phyloP scores from a whole-genome alignment of 2,797 vertebrate species.

The Alcedo quadribrachys region DNA sequence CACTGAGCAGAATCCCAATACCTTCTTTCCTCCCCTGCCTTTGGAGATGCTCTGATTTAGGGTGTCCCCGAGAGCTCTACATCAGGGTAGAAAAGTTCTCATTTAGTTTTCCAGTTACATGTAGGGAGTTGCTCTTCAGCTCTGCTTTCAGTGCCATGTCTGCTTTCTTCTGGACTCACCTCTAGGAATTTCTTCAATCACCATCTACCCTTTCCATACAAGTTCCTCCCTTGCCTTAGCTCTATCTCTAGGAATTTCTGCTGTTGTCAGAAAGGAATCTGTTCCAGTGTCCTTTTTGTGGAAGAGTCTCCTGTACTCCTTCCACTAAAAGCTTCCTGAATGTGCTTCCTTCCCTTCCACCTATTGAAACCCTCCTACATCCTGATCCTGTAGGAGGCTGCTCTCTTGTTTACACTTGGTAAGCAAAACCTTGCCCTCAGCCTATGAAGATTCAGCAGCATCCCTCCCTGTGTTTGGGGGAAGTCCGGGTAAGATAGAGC shows the following conservation, averaged over 20 bases:
- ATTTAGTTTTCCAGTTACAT: fast-evolving
- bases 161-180: background rate
- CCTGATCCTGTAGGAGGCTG: background rate
- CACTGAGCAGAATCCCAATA: background rate
- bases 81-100: background rate
- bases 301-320: background rate
- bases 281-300: background rate
- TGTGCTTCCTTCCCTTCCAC: slow-evolving; percentile 47
- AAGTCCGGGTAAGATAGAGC: background rate
- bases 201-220: too few relatives aligned
- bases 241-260: slow-evolving; percentile 19
- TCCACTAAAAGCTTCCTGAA: background rate
- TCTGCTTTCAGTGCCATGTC: background rate
- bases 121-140: background rate
- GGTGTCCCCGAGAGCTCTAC: fast-evolving
- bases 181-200: slow-evolving; percentile 15
- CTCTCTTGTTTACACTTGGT: slow-evolving; percentile 27
- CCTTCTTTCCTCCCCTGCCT: background rate
- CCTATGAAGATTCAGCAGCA: background rate
- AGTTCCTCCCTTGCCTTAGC: too few relatives aligned
- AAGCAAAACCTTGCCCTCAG: slow-evolving; percentile 7
- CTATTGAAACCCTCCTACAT: slow-evolving; percentile 27
- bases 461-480: background rate
- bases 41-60: background rate
- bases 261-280: background rate